These are phyloP conservation scores for Ceratosolen fusciceps DNA, from an alignment of 1,140 invertebrate species.

Conservation along the genomic window DNA sequence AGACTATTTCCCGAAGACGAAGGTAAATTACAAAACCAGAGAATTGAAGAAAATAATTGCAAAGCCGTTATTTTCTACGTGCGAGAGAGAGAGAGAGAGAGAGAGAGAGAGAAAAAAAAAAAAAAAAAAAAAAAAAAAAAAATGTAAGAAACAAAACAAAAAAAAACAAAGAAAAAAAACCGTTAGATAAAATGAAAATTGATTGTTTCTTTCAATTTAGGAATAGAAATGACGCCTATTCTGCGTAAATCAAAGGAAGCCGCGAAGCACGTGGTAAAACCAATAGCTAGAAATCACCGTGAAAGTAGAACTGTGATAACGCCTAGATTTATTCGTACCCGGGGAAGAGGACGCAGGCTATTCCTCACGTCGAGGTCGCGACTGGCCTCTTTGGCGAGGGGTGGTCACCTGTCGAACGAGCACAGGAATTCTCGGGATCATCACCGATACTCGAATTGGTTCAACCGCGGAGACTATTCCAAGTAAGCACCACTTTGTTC, in stretches of 20 bases:
- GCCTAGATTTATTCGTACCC: conserved; percentile 69
- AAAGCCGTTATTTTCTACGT: no score
- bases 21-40: conserved; percentile 63
- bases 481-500: conserved; percentile 31
- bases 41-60: no score
- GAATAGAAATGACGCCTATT: conserved; percentile 91
- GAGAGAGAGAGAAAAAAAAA: no score
- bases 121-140: neutral
- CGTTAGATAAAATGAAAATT: neutral
- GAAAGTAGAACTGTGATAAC: conserved; percentile 71
- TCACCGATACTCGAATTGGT: conserved; percentile 65
- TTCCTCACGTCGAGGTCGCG: conserved; percentile 70
- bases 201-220: conserved; percentile 48
- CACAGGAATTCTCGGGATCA: conserved; percentile 65
- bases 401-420: conserved; percentile 60
- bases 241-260: conserved; percentile 90
- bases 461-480: conserved; percentile 64
- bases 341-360: conserved; percentile 69
- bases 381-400: conserved; percentile 67
- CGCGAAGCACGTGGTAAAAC: conserved; percentile 73
- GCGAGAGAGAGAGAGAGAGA: no score
- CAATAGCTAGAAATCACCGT: conserved; percentile 70
- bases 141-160: no score
- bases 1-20: conserved; percentile 95
- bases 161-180: neutral